These are phyloP conservation scores for Latrodectus elegans DNA, from an alignment of 2,888 invertebrate genomes.

Conservation along the genomic window DNA sequence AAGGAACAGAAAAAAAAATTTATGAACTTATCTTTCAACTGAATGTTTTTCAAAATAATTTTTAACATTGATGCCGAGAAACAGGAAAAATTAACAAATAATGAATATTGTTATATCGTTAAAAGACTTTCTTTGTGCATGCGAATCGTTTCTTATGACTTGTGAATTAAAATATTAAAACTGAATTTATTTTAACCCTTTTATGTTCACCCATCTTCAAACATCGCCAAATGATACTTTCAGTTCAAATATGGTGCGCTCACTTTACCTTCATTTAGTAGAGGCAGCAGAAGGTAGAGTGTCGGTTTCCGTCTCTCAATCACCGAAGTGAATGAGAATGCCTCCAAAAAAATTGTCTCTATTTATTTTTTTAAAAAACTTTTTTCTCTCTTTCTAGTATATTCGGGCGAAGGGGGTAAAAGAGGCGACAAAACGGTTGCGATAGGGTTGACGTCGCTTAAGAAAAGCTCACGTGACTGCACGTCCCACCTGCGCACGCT, in stretches of 20 bases:
- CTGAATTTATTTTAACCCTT: no score
- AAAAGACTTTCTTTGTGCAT: no score
- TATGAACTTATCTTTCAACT: no score
- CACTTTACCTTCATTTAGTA: background rate
- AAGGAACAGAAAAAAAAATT: no score
- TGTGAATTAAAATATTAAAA: no score
- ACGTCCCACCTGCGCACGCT: slow-evolving; percentile 40
- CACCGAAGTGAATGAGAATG: slow-evolving; percentile 44
- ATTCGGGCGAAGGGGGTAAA: slow-evolving; percentile 42
- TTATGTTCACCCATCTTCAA: no score
- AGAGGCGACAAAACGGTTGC: slow-evolving; percentile 58
- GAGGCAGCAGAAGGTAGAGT: slow-evolving; percentile 63
- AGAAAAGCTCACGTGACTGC: slow-evolving; percentile 58
- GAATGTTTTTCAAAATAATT: no score
- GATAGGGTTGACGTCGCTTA: slow-evolving; percentile 65
- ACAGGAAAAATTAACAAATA: no score
- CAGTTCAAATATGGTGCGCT: background rate
- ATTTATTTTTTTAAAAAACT: slow-evolving; percentile 53
- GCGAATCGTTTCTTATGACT: no score
- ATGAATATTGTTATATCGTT: no score
- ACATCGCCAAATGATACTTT: background rate
- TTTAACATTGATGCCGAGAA: no score
- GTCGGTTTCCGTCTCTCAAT: slow-evolving; percentile 68
- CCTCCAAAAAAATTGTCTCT: slow-evolving; percentile 38
- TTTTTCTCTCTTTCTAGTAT: slow-evolving; percentile 8